Base-by-base conservation (phyloP, 2,113 vertebrate genomes). In the Toxostoma redivivum region DNA sequence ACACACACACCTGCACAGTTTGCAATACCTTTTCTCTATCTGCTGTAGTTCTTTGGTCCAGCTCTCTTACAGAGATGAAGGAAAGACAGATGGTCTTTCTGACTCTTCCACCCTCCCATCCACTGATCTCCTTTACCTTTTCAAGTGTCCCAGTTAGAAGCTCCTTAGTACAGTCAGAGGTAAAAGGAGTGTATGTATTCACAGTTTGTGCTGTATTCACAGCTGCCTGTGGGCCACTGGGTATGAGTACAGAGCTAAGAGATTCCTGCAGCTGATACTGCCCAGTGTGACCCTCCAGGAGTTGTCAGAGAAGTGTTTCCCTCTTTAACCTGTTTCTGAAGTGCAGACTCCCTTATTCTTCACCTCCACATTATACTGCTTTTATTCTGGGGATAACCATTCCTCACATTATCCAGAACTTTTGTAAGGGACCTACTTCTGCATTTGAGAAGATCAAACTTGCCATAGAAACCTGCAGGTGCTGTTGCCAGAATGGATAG, bases 221-320 rank as follows among this genome's bases (percentile, higher is more conserved):
- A 64, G 33, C 37, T 64, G 33, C 23, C 73, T 48, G 23, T 2
- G 17, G 48, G 12, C 13, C 48, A 9, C 25, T 2, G 33, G 33
- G 8, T 25, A 11, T 0, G 0, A 45, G 27, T 5, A 19, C 19
- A 80, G 45, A 69, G 31, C 31, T 18, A 15, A n/a, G 47, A 31
- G 54, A 42, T 4, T 54, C 25, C 44, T n/a, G 53, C 25, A 37
- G 85, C 47, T 35, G 20, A 11, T 4, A 2, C 33, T 47, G 58
- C 53, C 35, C 28, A 2, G 42, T 13, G 6, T 12, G 69, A 35
- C 40, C 48, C 15, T 2, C 19, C 9, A 50, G 30, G 38, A 38
- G 17, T 5, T 71, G 33, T 12, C 33, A 50, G 2, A 33, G 5
- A 51, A 44, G 15, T 0, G 2, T 25, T 58, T 42, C 35, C 28